Evolutionary conservation across 2,888 invertebrate genomes (phyloP).

Genomic region (Melanostoma scalare): DNA sequence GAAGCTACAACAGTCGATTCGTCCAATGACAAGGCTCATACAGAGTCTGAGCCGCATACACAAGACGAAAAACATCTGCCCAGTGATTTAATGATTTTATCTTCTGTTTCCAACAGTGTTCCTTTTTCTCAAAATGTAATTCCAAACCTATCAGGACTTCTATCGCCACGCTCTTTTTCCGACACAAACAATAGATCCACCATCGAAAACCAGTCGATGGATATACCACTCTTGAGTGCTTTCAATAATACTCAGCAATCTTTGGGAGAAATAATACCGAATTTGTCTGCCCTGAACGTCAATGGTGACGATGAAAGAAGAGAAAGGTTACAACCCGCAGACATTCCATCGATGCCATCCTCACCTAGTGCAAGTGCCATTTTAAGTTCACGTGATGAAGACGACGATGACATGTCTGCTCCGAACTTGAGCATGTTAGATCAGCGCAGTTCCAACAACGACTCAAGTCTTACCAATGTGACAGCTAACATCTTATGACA

Average conservation of each 20-base stretch:
- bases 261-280: conserved; percentile 32
- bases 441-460: too few species aligned
- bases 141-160: conserved; percentile 37
- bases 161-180: conserved; percentile 47
- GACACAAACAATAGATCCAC: conserved; percentile 27
- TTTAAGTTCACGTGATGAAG: conserved; percentile 33
- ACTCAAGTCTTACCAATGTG: too few species aligned
- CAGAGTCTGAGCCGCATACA: conserved; percentile 49
- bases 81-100: conserved; percentile 72
- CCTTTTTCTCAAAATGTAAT: conserved; percentile 27
- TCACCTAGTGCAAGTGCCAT: conserved; percentile 58
- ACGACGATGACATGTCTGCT: conserved; percentile 63
- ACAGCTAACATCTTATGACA: too few species aligned
- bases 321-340: conserved; percentile 43
- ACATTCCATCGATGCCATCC: conserved; percentile 23
- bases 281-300: conserved; percentile 62
- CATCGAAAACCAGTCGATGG: conserved; percentile 41
- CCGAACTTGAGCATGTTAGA: too few species aligned
- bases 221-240: conserved; percentile 59
- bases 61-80: conserved; percentile 21
- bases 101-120: not conserved
- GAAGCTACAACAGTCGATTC: conserved; percentile 50
- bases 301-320: conserved; percentile 67
- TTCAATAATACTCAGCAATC: conserved; percentile 53
- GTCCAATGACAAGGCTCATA: conserved; percentile 61